phyloP scores from a whole-genome alignment of 2,113 vertebrate species.

The Podiceps cristatus region DNA sequence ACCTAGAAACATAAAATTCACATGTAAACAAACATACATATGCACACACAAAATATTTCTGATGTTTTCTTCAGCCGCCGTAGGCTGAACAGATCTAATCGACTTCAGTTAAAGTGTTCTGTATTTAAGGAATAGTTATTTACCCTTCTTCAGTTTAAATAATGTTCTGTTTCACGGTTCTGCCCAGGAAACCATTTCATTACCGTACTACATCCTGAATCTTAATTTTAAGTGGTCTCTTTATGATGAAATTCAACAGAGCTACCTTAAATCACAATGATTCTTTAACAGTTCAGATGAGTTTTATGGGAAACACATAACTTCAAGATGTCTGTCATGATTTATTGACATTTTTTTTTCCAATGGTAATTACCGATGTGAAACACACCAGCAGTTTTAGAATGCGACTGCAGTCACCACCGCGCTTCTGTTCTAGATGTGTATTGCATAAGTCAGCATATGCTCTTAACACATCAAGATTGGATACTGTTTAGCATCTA shows the following conservation, averaged over 20 bases:
- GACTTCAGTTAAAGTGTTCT: not conserved
- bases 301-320: not conserved
- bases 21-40: not conserved
- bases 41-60: not conserved
- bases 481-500: not conserved
- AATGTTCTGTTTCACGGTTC: not conserved
- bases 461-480: not conserved
- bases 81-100: not conserved
- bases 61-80: not conserved
- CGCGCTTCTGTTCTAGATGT: not conserved
- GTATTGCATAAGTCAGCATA: not conserved
- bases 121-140: not conserved
- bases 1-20: not conserved
- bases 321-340: not conserved
- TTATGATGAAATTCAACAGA: not conserved
- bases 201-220: not conserved
- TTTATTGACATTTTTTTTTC: not conserved
- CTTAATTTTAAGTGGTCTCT: not conserved
- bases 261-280: not conserved
- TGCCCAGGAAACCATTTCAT: not conserved
- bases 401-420: not conserved
- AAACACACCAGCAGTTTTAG: not conserved
- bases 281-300: not conserved
- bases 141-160: not conserved
- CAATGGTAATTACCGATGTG: not conserved